Evolutionary conservation across 2,113 vertebrate species (phyloP).

Genomic region (Etheostoma spectabile): DNA sequence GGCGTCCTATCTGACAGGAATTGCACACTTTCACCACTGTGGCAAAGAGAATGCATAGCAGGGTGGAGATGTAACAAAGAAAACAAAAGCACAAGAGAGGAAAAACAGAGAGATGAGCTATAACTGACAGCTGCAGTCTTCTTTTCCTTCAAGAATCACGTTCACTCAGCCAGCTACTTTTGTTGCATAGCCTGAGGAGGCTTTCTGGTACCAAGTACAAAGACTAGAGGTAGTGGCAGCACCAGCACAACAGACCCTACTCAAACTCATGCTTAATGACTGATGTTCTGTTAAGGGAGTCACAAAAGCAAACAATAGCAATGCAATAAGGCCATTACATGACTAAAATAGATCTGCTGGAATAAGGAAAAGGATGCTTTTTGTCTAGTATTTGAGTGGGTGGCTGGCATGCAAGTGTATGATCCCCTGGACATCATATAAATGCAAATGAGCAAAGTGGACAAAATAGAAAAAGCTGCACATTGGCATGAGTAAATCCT

Average conservation of each 20-base stretch:
- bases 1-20: neutral
- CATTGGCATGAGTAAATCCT: slow-evolving; percentile 5
- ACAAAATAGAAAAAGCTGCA: slow-evolving; percentile 19
- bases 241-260: slow-evolving; percentile 8
- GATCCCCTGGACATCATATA: slow-evolving; percentile 12
- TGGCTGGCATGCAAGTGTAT: slow-evolving; percentile 6
- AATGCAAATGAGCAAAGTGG: slow-evolving; percentile 18
- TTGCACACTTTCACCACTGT: slow-evolving; percentile 13
- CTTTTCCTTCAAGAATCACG: slow-evolving; percentile 8
- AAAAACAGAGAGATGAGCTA: neutral
- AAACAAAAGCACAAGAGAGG: neutral
- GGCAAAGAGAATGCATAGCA: neutral
- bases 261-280: slow-evolving; percentile 20
- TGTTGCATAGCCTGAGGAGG: slow-evolving; percentile 18
- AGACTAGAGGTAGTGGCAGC: slow-evolving; percentile 30
- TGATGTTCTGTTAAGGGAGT: slow-evolving; percentile 19
- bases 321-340: slow-evolving; percentile 17
- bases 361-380: slow-evolving; percentile 56
- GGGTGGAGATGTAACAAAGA: slow-evolving; percentile 10
- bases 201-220: slow-evolving; percentile 39
- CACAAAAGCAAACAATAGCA: slow-evolving; percentile 40
- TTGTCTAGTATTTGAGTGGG: slow-evolving; percentile 5
- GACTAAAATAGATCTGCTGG: slow-evolving; percentile 46
- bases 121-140: slow-evolving; percentile 22
- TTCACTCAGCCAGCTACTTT: slow-evolving; percentile 47